Percentiles rank a stretch among this genome's conserved stretches.
These are phyloP conservation scores for Acanthosoma haemorrhoidale DNA, from an alignment of 2,888 invertebrate genomes.

Conservation along the genomic window DNA sequence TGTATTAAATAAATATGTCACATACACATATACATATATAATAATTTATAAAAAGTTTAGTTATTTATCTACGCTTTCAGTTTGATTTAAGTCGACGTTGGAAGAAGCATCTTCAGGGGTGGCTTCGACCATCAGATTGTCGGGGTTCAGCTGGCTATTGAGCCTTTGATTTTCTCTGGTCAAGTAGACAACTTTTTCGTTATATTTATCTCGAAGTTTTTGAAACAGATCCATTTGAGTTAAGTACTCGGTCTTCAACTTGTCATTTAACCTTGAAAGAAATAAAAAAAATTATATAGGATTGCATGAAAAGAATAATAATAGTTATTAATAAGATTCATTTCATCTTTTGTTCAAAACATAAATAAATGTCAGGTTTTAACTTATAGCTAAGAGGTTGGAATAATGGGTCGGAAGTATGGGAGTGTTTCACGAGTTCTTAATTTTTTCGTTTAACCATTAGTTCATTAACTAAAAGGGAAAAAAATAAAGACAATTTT, in stretches of 20 bases:
- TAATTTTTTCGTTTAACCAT: too few relatives aligned
- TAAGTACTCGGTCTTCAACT: conserved; percentile 71
- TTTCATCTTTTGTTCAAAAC: too few relatives aligned
- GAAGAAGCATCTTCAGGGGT: background rate
- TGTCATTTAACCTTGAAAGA: conserved; percentile 57
- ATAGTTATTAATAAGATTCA: background rate
- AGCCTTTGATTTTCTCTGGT: conserved; percentile 50
- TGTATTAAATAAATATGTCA: background rate
- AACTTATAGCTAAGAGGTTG: too few relatives aligned
- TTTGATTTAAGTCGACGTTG: background rate
- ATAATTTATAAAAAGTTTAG: background rate
- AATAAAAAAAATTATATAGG: background rate
- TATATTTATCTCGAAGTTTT: conserved; percentile 62
- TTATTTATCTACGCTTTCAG: conserved; percentile 18
- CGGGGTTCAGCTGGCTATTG: background rate
- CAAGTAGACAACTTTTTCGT: conserved; percentile 57
- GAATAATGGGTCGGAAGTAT: too few relatives aligned
- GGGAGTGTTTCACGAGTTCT: too few relatives aligned
- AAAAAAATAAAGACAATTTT: too few relatives aligned
- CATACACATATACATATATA: background rate
- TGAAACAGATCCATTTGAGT: conserved; percentile 68
- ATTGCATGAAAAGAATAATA: background rate
- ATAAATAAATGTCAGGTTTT: too few relatives aligned
- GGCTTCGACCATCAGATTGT: background rate
- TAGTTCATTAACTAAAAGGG: too few relatives aligned